These are phyloP conservation scores for Choristoneura rosaceana DNA, from an alignment of 2,888 invertebrate species.

Conservation along the genomic window DNA sequence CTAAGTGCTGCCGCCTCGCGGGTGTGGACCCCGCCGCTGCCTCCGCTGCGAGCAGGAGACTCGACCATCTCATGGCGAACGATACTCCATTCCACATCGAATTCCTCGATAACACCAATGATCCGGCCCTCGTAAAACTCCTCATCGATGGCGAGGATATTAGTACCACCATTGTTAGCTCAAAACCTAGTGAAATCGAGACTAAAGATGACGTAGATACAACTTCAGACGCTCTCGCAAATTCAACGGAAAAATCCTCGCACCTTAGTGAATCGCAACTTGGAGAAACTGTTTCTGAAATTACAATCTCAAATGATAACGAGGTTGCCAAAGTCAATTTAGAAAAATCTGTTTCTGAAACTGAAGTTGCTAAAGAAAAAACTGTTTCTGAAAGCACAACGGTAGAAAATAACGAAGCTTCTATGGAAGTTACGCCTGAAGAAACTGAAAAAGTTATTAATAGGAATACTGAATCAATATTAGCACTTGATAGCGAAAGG, in stretches of 20 bases:
- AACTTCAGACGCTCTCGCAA: neutral
- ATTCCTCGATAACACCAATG: slow-evolving; percentile 84
- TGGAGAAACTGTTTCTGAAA: neutral
- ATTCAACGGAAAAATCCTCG: slow-evolving; percentile 4
- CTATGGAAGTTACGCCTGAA: slow-evolving; percentile 34
- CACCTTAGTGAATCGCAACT: neutral
- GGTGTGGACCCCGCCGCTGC: slow-evolving; percentile 77
- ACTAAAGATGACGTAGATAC: neutral
- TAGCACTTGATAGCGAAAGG: slow-evolving; percentile 43
- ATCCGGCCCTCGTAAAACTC: slow-evolving; percentile 86
- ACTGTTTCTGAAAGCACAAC: neutral
- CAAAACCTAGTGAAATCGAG: slow-evolving; percentile 13
- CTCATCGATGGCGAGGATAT: slow-evolving; percentile 81
- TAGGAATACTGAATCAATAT: slow-evolving; percentile 28
- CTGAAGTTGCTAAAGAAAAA: slow-evolving; percentile 13
- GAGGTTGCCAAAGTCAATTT: slow-evolving; percentile 17
- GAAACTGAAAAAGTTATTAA: slow-evolving; percentile 30
- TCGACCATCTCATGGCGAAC: slow-evolving; percentile 68
- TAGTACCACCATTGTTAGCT: slow-evolving; percentile 45
- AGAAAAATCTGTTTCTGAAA: neutral
- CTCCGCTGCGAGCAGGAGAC: slow-evolving; percentile 65
- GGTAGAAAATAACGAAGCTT: neutral
- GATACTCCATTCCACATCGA: slow-evolving; percentile 84
- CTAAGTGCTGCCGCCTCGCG: slow-evolving; percentile 87
- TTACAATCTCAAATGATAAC: neutral